Percentiles rank a stretch among this genome's conserved stretches.
Conservation (phyloP, 2,888 invertebrate genomes). For the Marronus borbonicus region DNA sequence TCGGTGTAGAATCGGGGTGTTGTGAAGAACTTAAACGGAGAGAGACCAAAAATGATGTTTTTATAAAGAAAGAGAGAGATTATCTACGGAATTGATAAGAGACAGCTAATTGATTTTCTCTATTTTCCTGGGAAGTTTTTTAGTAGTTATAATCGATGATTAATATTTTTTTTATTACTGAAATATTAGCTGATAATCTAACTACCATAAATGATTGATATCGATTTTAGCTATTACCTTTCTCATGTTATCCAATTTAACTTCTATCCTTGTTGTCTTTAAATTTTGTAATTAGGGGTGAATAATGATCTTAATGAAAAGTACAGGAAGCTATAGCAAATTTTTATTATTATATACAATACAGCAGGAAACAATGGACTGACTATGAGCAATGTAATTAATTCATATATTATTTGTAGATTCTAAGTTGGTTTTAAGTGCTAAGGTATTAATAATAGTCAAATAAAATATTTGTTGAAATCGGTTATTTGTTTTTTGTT, state of each 20-base stretch:
- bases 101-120: background rate
- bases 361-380: no score
- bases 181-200: no score
- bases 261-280: background rate
- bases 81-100: no score
- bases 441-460: slow-evolving; percentile 4
- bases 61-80: background rate
- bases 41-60: background rate
- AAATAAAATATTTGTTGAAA: slow-evolving; percentile 27
- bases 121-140: slow-evolving; percentile 7
- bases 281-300: background rate
- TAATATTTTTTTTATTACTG: no score
- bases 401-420: no score
- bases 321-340: slow-evolving; percentile 3
- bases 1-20: slow-evolving; percentile 9
- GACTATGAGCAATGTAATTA: no score
- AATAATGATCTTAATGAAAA: background rate
- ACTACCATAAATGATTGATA: no score
- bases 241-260: background rate
- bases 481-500: slow-evolving; percentile 32
- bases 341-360: background rate
- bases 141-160: no score
- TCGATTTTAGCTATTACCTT: no score
- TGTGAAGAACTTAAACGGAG: slow-evolving; percentile 2
- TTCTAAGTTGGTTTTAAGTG: slow-evolving; percentile 26